Percentiles rank a stretch among this genome's conserved stretches.
These are phyloP conservation scores for Rhadinocentrus ornatus DNA, from an alignment of 2,797 vertebrate genomes.

Conservation along the genomic window DNA sequence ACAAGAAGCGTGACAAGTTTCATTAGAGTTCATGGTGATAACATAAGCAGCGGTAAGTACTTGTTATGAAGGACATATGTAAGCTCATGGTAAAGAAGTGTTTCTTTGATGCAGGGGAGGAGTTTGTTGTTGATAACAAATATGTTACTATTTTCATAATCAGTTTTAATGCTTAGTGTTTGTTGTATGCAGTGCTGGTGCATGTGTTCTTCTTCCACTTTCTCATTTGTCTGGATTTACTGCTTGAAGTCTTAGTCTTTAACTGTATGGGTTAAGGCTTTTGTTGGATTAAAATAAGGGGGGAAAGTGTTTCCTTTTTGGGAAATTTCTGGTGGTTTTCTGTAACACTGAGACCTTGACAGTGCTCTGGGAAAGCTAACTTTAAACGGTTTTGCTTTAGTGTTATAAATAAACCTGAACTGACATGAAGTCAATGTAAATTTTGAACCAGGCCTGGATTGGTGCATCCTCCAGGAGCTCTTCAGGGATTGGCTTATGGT, in stretches of 20 bases:
- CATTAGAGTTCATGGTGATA: constrained; percentile 38
- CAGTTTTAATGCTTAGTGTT: neutral
- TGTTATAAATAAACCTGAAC: neutral
- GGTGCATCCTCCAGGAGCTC: too few species aligned
- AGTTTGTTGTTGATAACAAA: neutral
- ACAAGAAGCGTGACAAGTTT: constrained; percentile 54
- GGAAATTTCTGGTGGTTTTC: neutral
- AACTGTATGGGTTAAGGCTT: neutral
- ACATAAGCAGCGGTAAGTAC: constrained; percentile 17
- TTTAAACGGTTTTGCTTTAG: neutral
- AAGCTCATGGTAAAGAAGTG: neutral
- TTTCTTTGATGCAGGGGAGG: neutral
- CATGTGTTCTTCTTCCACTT: neutral
- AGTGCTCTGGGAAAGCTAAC: neutral
- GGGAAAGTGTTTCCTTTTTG: neutral
- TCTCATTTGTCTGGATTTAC: neutral
- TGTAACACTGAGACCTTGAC: neutral
- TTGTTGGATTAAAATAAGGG: neutral
- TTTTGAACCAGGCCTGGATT: neutral
- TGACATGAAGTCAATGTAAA: neutral
- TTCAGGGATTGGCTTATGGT: too few species aligned
- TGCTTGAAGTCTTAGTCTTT: neutral
- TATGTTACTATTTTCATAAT: neutral
- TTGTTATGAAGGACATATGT: constrained; percentile 10
- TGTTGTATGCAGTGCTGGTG: neutral